phyloP scores from a whole-genome alignment of 2,888 invertebrate species.

The Tineola bisselliella region DNA sequence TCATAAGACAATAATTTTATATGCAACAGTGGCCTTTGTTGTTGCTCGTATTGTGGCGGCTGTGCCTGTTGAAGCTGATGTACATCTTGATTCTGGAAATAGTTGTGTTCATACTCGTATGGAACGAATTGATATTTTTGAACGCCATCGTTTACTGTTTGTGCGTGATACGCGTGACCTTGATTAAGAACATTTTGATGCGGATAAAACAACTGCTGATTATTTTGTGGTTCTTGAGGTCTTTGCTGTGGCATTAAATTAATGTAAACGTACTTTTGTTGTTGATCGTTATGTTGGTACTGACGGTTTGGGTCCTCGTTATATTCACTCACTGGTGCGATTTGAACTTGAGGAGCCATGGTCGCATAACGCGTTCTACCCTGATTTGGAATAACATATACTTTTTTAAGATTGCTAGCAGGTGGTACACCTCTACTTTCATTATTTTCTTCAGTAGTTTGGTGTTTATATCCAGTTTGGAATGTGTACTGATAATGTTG shows the following conservation, averaged over 20 bases:
- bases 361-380: not conserved
- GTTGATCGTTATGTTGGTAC: not conserved
- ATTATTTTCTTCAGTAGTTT: not conserved
- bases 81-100: not conserved
- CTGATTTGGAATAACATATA: slow-evolving; percentile 5
- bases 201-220: slow-evolving; percentile 11
- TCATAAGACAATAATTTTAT: not conserved
- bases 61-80: not conserved
- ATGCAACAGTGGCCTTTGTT: slow-evolving; percentile 9
- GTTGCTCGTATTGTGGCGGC: not conserved
- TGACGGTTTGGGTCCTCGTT: not conserved
- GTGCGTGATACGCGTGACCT: not conserved
- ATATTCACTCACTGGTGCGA: not conserved
- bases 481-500: not conserved
- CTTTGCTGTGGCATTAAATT: not conserved
- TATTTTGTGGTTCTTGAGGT: slow-evolving; percentile 1
- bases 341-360: slow-evolving; percentile 9
- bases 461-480: not conserved
- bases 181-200: not conserved
- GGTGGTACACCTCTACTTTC: not conserved
- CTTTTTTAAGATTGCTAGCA: not conserved
- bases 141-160: not conserved
- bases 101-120: slow-evolving; percentile 10
- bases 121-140: slow-evolving; percentile 13
- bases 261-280: not conserved